phyloP scores from a whole-genome alignment of 1,140 invertebrate species.

The Ooceraea biroi region DNA sequence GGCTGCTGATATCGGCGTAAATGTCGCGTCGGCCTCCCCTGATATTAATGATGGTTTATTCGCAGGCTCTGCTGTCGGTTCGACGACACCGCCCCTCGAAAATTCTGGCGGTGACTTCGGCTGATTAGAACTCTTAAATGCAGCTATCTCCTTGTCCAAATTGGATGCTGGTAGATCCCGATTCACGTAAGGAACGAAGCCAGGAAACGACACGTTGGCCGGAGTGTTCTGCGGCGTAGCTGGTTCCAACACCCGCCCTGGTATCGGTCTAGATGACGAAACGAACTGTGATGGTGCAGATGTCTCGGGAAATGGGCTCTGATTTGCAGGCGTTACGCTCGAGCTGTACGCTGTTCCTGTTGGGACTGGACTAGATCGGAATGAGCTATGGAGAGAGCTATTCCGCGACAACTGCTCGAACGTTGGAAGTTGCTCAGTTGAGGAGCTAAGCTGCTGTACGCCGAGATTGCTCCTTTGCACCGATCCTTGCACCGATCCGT shows the following conservation, averaged over 20 bases:
- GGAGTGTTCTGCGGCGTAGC: slow-evolving; percentile 83
- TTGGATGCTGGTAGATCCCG: background rate
- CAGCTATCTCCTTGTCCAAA: slow-evolving; percentile 7
- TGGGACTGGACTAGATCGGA: slow-evolving; percentile 75
- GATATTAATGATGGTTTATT: slow-evolving; percentile 2
- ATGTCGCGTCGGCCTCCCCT: slow-evolving; percentile 58
- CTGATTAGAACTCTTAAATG: background rate
- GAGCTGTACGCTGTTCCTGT: slow-evolving; percentile 18
- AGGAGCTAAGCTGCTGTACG: slow-evolving; percentile 53
- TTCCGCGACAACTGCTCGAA: slow-evolving; percentile 57
- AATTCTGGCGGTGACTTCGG: slow-evolving; percentile 27
- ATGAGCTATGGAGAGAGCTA: slow-evolving; percentile 73
- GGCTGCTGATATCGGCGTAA: slow-evolving; percentile 80
- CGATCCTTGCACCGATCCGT: slow-evolving; percentile 3
- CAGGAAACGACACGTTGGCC: slow-evolving; percentile 77
- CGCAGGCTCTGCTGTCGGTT: slow-evolving; percentile 47
- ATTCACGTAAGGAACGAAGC: slow-evolving; percentile 62
- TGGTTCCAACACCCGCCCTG: slow-evolving; percentile 74
- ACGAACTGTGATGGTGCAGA: slow-evolving; percentile 21
- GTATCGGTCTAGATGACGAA: slow-evolving; percentile 75
- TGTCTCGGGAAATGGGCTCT: slow-evolving; percentile 30
- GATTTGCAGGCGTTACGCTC: slow-evolving; percentile 21
- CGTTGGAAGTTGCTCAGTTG: slow-evolving; percentile 64
- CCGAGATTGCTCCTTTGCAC: slow-evolving; percentile 37
- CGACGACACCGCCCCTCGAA: background rate